These are phyloP conservation scores for Microctenopoma steveboyesi DNA, from an alignment of 2,797 vertebrate species.

Conservation along the genomic window DNA sequence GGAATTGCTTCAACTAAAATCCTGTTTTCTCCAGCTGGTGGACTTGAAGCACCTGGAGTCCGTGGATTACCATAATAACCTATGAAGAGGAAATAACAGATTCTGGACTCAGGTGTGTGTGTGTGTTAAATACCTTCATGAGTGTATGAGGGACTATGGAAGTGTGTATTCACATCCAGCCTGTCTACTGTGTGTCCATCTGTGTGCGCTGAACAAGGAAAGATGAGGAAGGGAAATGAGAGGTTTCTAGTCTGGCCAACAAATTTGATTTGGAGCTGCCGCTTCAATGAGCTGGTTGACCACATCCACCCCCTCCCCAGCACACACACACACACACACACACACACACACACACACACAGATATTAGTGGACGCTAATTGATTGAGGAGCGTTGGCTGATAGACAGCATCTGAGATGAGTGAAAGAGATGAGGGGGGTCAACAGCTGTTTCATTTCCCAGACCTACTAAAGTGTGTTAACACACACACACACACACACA, in stretches of 20 bases:
- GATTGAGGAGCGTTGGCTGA: conserved; percentile 79
- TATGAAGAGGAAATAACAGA: conserved; percentile 59
- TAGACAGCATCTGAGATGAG: conserved; percentile 70
- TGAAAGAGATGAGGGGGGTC: conserved; percentile 42
- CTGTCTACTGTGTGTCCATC: conserved; percentile 13
- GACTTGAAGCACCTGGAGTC: conserved; percentile 63
- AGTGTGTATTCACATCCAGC: conserved; percentile 9
- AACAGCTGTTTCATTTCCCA: conserved; percentile 84
- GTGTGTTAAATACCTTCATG: background rate
- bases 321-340: conserved; percentile 34
- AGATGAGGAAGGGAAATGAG: conserved; percentile 73
- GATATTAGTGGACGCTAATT: conserved; percentile 80
- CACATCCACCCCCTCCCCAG: conserved; percentile 40
- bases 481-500: conserved; percentile 33
- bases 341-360: conserved; percentile 28
- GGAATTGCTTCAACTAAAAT: conserved; percentile 63
- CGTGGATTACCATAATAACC: conserved; percentile 73
- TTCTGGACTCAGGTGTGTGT: conserved; percentile 25
- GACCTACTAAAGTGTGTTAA: conserved; percentile 63
- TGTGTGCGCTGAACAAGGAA: conserved; percentile 28
- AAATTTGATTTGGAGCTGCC: conserved; percentile 78
- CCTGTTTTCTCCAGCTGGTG: conserved; percentile 66
- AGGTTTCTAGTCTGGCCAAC: conserved; percentile 46
- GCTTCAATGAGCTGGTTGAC: conserved; percentile 73
- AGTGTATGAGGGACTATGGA: background rate